Evolutionary conservation across 2,113 vertebrate genomes (phyloP).

Genomic region (cattle (Bos taurus)): DNA sequence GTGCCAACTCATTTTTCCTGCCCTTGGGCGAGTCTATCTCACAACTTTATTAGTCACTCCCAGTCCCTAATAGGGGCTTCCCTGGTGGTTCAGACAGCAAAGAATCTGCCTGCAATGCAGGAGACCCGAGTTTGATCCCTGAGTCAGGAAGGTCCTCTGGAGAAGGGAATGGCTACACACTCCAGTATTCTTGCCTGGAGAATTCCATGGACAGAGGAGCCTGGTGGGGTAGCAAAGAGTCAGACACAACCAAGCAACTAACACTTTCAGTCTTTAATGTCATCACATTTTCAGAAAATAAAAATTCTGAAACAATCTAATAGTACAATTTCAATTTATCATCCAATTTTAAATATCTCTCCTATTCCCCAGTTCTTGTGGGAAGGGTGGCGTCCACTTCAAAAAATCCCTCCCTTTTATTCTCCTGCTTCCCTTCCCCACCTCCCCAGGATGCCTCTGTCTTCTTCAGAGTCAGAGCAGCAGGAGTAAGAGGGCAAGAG

Average conservation of each 20-base stretch:
- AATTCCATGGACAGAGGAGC: not conserved
- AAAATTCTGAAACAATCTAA: not conserved
- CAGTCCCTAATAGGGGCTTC: not conserved
- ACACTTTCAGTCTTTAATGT: not conserved
- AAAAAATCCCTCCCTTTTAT: not conserved
- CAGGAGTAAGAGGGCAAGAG: not conserved
- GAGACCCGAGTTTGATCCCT: not conserved
- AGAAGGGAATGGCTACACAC: not conserved
- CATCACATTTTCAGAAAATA: not conserved
- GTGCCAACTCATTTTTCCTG: not conserved
- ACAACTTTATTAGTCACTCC: not conserved
- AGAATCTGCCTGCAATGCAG: not conserved
- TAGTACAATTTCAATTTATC: not conserved
- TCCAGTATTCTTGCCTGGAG: not conserved
- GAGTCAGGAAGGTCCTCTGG: not conserved
- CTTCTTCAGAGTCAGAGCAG: not conserved
- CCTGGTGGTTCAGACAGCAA: not conserved
- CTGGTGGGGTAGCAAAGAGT: not conserved
- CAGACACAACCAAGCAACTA: not conserved
- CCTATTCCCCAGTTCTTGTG: not conserved
- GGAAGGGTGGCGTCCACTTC: not conserved
- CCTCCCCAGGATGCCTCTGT: not conserved
- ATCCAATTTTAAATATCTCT: not conserved
- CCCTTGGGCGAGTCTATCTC: not conserved
- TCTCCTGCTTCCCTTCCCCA: not conserved